phyloP scores from a whole-genome alignment of 2,113 vertebrate species.

The Recurvirostra avosetta region DNA sequence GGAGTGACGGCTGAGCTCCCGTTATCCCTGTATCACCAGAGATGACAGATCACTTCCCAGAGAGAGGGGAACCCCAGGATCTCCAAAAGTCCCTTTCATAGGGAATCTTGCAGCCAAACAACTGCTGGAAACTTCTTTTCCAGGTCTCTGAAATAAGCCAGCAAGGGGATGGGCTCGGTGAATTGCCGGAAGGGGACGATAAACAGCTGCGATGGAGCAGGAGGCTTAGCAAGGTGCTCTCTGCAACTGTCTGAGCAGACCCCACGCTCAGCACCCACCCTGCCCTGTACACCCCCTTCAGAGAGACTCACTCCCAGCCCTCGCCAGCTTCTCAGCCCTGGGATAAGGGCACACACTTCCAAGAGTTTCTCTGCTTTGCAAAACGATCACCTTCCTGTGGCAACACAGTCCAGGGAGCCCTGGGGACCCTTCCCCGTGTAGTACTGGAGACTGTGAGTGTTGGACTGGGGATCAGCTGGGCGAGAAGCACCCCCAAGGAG shows the following conservation, averaged over 20 bases:
- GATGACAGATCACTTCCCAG: neutral
- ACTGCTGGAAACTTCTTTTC: neutral
- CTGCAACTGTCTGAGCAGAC: rapidly evolving
- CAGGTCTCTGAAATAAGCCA: neutral
- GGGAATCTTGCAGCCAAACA: neutral
- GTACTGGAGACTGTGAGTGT: neutral
- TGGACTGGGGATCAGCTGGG: neutral
- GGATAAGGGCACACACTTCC: neutral
- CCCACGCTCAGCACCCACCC: neutral
- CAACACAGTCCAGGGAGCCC: neutral
- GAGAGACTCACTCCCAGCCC: neutral
- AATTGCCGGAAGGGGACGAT: neutral
- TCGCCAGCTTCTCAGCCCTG: rapidly evolving
- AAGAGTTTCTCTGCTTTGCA: neutral
- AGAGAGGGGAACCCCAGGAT: neutral
- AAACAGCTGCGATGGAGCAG: neutral
- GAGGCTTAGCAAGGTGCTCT: neutral
- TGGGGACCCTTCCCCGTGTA: neutral
- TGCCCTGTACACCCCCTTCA: rapidly evolving
- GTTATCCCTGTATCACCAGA: neutral
- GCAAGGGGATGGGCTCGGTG: neutral
- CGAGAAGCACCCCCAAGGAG: rapidly evolving
- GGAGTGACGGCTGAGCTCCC: neutral
- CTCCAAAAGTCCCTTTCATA: neutral
- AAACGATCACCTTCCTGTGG: rapidly evolving